phyloP scores from a whole-genome alignment of 2,888 invertebrate genomes.

The Drosophila atroscutellata region DNA sequence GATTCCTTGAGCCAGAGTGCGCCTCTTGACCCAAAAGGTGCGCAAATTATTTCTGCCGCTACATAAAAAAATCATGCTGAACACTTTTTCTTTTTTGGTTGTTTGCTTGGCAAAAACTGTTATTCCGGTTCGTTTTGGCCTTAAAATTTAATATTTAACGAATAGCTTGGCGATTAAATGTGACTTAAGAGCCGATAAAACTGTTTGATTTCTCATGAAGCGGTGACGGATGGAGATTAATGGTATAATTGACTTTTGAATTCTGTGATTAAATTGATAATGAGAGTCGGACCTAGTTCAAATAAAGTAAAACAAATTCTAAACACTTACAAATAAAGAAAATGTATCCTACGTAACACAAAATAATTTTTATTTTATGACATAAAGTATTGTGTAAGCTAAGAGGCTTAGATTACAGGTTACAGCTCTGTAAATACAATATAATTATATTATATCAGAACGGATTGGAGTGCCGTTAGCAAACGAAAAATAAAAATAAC shows the following conservation, averaged over 20 bases:
- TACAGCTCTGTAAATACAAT: not conserved
- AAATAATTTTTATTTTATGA: not conserved
- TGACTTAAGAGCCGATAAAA: not conserved
- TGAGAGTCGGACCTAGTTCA: not conserved
- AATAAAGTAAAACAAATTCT: not conserved
- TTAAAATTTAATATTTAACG: conserved; percentile 33
- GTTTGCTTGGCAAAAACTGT: not conserved
- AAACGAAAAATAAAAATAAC: not conserved
- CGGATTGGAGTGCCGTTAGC: not conserved
- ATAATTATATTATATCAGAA: not conserved
- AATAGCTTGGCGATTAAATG: conserved; percentile 4
- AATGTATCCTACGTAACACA: not conserved
- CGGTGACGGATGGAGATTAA: not conserved
- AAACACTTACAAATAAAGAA: not conserved
- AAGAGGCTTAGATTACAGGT: not conserved
- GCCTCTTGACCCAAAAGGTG: conserved; percentile 62
- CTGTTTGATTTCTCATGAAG: not conserved
- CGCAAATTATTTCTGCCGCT: conserved; percentile 35
- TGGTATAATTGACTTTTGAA: not conserved
- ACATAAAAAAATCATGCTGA: conserved; percentile 64
- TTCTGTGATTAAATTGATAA: not conserved
- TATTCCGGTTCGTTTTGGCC: not conserved
- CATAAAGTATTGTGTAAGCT: not conserved
- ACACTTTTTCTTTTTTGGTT: conserved; percentile 4
- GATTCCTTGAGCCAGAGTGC: conserved; percentile 45